Conservation (phyloP, 2,888 invertebrate species). For the Carabus problematicus region DNA sequence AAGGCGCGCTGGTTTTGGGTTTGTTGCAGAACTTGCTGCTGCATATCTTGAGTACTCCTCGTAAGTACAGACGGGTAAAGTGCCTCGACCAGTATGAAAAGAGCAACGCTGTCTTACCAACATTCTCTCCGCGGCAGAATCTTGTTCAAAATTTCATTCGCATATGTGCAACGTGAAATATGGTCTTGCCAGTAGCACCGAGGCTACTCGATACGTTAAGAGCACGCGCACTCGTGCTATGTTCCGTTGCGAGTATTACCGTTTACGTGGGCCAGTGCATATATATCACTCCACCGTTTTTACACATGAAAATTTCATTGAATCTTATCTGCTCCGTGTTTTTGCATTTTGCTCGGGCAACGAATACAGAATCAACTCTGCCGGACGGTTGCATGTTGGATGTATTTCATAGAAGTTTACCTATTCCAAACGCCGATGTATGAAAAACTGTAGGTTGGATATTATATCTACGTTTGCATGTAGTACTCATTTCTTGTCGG, state of each 20-base stretch:
- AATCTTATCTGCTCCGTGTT: constrained; percentile 14
- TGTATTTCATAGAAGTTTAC: too few relatives aligned
- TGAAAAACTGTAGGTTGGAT: too few relatives aligned
- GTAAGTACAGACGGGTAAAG: background rate
- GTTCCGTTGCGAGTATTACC: too few relatives aligned
- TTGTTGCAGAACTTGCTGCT: background rate
- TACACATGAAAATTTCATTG: constrained; percentile 32
- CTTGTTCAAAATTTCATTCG: constrained; percentile 16
- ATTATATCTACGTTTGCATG: too few relatives aligned
- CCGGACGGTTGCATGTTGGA: too few relatives aligned
- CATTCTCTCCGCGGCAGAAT: constrained; percentile 4
- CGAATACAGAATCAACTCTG: too few relatives aligned
- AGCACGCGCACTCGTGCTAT: too few relatives aligned
- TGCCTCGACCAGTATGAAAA: background rate
- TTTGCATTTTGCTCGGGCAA: too few relatives aligned
- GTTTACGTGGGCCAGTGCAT: background rate
- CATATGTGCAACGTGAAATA: constrained; percentile 20
- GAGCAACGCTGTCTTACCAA: background rate
- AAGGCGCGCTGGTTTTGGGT: constrained; percentile 6
- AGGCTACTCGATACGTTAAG: too few relatives aligned
- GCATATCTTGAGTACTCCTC: background rate
- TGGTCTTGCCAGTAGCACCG: background rate
- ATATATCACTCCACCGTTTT: constrained; percentile 25
- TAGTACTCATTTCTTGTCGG: too few relatives aligned
- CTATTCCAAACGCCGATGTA: too few relatives aligned